These are phyloP conservation scores for Cerastoderma edule DNA, from an alignment of 2,888 invertebrate genomes.

Conservation along the genomic window DNA sequence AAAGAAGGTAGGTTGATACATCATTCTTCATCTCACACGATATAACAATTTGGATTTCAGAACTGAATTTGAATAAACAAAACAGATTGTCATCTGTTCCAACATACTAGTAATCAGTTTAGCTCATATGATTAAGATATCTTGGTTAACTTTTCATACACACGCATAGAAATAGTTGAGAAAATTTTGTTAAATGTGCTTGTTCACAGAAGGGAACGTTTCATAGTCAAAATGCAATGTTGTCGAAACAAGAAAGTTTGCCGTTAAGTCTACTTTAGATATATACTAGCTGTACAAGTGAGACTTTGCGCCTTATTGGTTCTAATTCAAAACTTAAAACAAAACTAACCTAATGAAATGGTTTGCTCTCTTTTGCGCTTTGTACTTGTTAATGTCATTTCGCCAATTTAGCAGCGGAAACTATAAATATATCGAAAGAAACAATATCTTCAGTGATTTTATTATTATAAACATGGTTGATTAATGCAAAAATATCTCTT, in stretches of 20 bases:
- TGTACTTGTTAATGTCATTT: background rate
- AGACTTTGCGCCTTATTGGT: no score
- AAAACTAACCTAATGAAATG: no score
- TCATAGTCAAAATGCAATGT: no score
- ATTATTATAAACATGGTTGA: no score
- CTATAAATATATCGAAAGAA: no score
- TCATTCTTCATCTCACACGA: background rate
- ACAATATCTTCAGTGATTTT: no score
- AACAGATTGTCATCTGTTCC: background rate
- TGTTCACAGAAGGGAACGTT: no score
- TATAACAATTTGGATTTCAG: background rate
- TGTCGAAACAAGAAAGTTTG: no score
- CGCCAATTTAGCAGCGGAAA: background rate
- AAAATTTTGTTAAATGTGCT: background rate
- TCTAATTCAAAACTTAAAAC: no score
- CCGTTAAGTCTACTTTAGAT: no score
- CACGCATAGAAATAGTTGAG: background rate
- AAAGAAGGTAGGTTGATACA: slow-evolving; percentile 2
- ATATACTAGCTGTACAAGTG: no score
- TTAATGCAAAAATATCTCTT: background rate
- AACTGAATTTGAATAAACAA: background rate
- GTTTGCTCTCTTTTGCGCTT: background rate
- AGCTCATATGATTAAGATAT: background rate
- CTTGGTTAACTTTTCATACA: background rate
- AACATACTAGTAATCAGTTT: background rate